Evolutionary conservation across 2,888 invertebrate species (phyloP).

Genomic region (Epsilonema sp.): DNA sequence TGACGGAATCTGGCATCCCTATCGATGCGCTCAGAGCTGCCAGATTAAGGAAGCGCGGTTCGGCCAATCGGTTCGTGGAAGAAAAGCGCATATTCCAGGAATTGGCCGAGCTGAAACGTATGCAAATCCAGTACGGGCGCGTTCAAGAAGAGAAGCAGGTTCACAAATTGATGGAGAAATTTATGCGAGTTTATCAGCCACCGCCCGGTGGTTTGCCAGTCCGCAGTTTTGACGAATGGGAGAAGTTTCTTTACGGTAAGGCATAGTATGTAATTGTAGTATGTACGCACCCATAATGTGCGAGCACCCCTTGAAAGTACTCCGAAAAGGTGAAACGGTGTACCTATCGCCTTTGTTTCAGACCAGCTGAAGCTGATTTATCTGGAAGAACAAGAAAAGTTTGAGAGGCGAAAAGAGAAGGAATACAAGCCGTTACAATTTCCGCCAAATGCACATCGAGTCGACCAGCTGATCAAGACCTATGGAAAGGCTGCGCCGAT

Average conservation of each 20-base stretch:
- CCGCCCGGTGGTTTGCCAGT: constrained; percentile 16
- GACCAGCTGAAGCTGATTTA: constrained; percentile 4
- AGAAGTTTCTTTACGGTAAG: constrained; percentile 24
- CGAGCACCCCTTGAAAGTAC: too few species aligned
- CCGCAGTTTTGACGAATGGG: constrained; percentile 23
- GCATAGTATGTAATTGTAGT: too few species aligned
- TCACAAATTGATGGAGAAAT: constrained; percentile 17
- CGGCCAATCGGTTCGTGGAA: constrained; percentile 48
- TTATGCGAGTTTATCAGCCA: constrained; percentile 22
- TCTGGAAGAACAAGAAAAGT: background rate
- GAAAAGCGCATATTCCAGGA: constrained; percentile 79
- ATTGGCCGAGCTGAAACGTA: constrained; percentile 61
- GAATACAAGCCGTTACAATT: background rate
- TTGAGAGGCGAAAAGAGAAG: background rate
- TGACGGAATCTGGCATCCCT: too few species aligned
- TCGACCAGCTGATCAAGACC: constrained; percentile 12
- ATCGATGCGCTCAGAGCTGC: too few species aligned
- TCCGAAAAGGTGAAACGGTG: background rate
- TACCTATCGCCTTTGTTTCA: background rate
- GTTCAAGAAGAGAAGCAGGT: constrained; percentile 6
- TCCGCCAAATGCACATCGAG: background rate
- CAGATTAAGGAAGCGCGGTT: too few species aligned
- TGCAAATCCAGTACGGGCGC: constrained; percentile 60
- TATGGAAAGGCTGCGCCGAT: constrained; percentile 13
- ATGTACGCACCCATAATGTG: too few species aligned